phyloP scores from a whole-genome alignment of 2,797 vertebrate genomes.

The Enteromius unitaeniatus region DNA sequence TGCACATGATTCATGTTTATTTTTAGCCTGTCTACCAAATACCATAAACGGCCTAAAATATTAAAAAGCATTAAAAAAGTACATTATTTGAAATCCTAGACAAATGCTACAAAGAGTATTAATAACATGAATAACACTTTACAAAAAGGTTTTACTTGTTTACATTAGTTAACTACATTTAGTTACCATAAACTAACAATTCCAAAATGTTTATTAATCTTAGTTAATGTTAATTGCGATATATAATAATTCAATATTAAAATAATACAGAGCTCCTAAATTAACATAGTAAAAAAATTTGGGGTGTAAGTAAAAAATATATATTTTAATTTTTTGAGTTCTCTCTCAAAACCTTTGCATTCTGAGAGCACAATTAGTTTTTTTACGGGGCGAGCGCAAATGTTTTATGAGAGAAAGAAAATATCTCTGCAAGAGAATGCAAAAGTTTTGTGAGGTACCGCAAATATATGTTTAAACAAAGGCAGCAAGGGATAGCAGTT shows the following conservation, averaged over 20 bases:
- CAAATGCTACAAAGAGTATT: not conserved
- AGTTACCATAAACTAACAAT: not conserved
- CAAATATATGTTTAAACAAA: too few relatives aligned
- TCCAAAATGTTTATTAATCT: not conserved
- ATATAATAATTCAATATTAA: not conserved
- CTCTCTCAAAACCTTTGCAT: not conserved
- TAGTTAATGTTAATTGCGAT: not conserved
- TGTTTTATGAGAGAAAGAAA: too few relatives aligned
- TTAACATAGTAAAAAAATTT: not conserved
- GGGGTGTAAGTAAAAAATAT: too few relatives aligned
- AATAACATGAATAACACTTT: not conserved
- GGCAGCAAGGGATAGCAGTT: too few relatives aligned
- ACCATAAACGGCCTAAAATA: not conserved
- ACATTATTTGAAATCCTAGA: not conserved
- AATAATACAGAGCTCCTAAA: not conserved
- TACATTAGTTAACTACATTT: not conserved
- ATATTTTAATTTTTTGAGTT: not conserved
- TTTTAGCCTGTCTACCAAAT: constrained; percentile 16
- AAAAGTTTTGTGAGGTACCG: too few relatives aligned
- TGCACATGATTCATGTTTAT: not conserved
- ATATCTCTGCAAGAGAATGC: too few relatives aligned
- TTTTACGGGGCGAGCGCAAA: too few relatives aligned
- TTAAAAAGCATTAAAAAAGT: not conserved
- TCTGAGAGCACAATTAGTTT: too few relatives aligned
- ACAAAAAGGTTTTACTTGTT: not conserved